These are phyloP conservation scores for Connochaetes taurinus DNA, from an alignment of 2,113 vertebrate species.

Conservation along the genomic window DNA sequence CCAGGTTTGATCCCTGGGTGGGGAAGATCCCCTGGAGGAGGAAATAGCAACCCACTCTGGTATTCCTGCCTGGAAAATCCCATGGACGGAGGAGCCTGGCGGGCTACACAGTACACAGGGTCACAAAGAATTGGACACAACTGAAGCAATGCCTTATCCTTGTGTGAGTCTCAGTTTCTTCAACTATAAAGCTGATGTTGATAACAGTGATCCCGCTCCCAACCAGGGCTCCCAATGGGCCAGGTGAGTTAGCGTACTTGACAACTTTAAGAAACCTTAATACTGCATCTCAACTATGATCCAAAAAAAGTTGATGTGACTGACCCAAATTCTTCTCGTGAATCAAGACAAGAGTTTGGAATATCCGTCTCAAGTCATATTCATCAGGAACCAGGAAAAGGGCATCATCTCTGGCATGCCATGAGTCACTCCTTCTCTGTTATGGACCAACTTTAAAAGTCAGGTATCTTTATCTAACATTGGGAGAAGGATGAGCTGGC, in stretches of 20 bases:
- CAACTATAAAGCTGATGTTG: neutral
- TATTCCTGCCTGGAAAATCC: neutral
- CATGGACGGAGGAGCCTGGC: neutral
- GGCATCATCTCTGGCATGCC: neutral
- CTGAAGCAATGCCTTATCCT: neutral
- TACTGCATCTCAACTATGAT: neutral
- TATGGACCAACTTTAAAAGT: neutral
- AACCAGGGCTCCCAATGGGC: neutral
- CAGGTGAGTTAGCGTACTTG: neutral
- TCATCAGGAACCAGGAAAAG: neutral
- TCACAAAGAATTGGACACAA: neutral
- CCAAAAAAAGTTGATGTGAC: neutral
- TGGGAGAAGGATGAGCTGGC: too few species aligned
- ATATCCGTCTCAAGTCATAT: neutral
- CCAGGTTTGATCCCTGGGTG: neutral
- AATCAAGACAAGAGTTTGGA: neutral
- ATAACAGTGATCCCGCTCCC: neutral
- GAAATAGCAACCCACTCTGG: neutral
- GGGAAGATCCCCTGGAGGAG: neutral
- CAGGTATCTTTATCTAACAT: neutral
- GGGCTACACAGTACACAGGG: neutral
- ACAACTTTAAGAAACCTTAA: neutral
- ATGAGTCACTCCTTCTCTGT: neutral
- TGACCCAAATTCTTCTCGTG: neutral
- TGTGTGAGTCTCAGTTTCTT: neutral